Base-by-base conservation (phyloP, 2,113 vertebrate species). In the Collichthys lucidus region DNA sequence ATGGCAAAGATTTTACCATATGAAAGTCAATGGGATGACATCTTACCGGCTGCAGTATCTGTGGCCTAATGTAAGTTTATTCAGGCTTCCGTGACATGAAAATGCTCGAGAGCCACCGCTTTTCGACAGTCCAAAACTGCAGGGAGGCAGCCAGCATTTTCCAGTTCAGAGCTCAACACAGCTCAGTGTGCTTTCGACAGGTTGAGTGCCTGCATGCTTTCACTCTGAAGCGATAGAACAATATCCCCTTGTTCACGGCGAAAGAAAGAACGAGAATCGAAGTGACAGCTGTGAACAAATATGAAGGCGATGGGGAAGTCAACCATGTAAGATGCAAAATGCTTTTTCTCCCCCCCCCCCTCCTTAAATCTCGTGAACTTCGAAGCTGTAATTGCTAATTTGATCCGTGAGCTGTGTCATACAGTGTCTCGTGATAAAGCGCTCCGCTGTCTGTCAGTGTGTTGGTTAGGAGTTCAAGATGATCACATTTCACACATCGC, bases 181-280 rank as follows among this genome's bases (percentile, higher is more conserved):
- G 82, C 84, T 79, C 83, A 88, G 80, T 85, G 4, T 83, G 88
- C 59, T 83, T 85, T 92, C 77, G 84, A 92, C 92, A 92, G 87
- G 90, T 93, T 90, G 90, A 92, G 85, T 91, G 89, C 88, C 77
- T 79, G 87, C 87, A 85, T 86, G 90, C 88, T 93, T 93, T 92
- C 83, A 89, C 89, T 87, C 85, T 74, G 84, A 87, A 83, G 73
- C 80, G 69, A 85, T 84, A 69, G 87, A 91, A 94, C 87, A 92
- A 92, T 92, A 83, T 86, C 67, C 81, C 82, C 88, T 87, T 92
- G 89, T 92, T 93, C 86, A 79, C 16, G 65, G 78, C 6, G 17
- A 88, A 85, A 86, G n/a, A 26, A 84, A 88, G 77, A 85, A 80
- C 87, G 74, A 88, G 80, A 92, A 88, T 86, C 86, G 64, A 72